These are phyloP conservation scores for Nymphalis io DNA, from an alignment of 1,140 invertebrate species.

Conservation along the genomic window DNA sequence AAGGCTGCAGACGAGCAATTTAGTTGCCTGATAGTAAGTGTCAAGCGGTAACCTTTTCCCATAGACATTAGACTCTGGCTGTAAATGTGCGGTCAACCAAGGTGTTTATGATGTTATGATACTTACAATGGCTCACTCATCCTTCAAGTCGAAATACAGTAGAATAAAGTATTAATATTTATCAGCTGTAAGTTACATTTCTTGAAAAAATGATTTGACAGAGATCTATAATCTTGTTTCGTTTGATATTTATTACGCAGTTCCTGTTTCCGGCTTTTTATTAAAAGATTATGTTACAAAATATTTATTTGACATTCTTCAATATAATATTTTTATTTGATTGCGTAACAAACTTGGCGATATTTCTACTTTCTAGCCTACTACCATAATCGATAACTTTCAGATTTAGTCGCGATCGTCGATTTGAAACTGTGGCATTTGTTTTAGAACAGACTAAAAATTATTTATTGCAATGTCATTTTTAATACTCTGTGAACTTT, in stretches of 20 bases:
- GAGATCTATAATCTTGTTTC: not conserved
- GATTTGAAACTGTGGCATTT: not conserved
- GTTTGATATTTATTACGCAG: not conserved
- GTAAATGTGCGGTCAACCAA: too few relatives aligned
- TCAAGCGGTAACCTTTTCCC: too few relatives aligned
- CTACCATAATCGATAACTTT: slow-evolving; percentile 1
- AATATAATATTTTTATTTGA: not conserved
- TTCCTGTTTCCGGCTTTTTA: slow-evolving; percentile 7
- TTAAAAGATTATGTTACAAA: not conserved
- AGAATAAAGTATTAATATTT: not conserved
- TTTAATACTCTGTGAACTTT: too few relatives aligned
- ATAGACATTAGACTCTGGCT: too few relatives aligned
- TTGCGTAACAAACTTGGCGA: not conserved
- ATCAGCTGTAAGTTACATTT: too few relatives aligned
- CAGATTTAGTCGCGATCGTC: not conserved
- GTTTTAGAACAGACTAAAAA: not conserved
- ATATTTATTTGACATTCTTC: not conserved
- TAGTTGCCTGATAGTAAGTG: too few relatives aligned
- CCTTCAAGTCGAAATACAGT: not conserved
- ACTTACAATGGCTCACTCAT: too few relatives aligned
- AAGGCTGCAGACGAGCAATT: too few relatives aligned
- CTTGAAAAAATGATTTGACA: not conserved
- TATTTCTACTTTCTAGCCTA: slow-evolving; percentile 8
- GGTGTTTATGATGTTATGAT: too few relatives aligned
- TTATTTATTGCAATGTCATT: too few relatives aligned